A percentile compares a stretch with the other conserved stretches of the same genome.
Evolutionary conservation across 2,113 vertebrate genomes (phyloP).

Genomic region (Ariopsis seemanni): DNA sequence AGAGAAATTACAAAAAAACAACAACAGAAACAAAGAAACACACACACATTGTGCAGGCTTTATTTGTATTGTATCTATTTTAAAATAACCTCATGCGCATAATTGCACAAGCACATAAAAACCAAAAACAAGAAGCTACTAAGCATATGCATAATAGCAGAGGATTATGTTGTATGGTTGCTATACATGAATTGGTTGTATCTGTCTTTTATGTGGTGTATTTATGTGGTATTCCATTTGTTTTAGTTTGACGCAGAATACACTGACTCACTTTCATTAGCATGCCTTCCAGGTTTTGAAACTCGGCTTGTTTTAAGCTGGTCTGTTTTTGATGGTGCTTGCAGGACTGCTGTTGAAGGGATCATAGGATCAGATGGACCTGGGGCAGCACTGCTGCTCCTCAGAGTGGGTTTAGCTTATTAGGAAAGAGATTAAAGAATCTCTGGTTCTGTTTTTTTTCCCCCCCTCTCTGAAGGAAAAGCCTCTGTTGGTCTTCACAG

Average conservation of each 20-base stretch:
- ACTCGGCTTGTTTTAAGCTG: conserved; percentile 3
- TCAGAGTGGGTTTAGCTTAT: conserved; percentile 48
- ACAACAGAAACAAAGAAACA: conserved; percentile 21
- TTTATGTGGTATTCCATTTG: neutral
- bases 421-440: conserved; percentile 52
- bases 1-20: neutral
- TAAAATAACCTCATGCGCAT: neutral
- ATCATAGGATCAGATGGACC: conserved; percentile 41
- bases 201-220: neutral
- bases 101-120: neutral
- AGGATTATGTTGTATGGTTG: neutral
- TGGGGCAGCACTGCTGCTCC: conserved; percentile 40
- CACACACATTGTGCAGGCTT: neutral
- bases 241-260: conserved; percentile 19
- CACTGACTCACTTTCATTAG: conserved; percentile 21
- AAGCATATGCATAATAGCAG: neutral
- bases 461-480: conserved; percentile 15
- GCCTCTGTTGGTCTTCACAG: conserved; percentile 51
- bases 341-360: conserved; percentile 35
- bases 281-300: conserved; percentile 32
- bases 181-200: neutral
- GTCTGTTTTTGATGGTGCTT: conserved; percentile 38
- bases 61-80: neutral
- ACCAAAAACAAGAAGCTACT: neutral
- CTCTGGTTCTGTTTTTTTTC: conserved; percentile 35